Evolutionary conservation across 2,113 vertebrate genomes (phyloP).

Genomic region (Laticauda laticaudata): DNA sequence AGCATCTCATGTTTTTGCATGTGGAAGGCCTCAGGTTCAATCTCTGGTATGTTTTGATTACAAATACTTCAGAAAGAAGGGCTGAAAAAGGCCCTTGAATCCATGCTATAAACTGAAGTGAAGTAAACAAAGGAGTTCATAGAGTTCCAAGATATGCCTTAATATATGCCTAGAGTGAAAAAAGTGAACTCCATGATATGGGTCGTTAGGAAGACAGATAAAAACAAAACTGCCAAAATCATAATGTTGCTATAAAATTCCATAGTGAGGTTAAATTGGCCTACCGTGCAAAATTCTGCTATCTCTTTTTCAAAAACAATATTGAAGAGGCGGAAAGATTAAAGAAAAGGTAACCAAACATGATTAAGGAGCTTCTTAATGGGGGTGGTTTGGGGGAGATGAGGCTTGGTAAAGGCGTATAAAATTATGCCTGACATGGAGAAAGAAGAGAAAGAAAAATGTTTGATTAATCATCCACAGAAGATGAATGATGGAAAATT

Average conservation of each 20-base stretch:
- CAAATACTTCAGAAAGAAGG: neutral
- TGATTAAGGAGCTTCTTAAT: neutral
- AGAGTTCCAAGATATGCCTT: neutral
- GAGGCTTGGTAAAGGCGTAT: neutral
- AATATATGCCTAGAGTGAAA: neutral
- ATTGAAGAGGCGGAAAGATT: neutral
- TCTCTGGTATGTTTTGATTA: neutral
- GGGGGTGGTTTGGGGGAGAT: neutral
- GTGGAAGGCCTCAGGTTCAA: neutral
- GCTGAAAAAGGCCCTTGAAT: neutral
- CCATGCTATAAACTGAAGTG: neutral
- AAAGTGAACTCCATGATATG: neutral
- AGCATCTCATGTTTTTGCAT: neutral
- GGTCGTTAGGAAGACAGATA: neutral
- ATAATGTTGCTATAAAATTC: neutral
- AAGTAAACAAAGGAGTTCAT: neutral
- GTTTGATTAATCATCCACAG: neutral
- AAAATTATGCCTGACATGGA: neutral
- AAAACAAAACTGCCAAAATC: neutral
- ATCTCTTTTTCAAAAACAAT: neutral
- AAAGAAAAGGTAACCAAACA: neutral
- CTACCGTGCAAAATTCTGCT: neutral
- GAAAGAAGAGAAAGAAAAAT: neutral
- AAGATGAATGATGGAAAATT: neutral
- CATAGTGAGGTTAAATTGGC: neutral